A percentile compares a stretch with the other conserved stretches of the same genome.
phyloP scores from a whole-genome alignment of 2,888 invertebrate species.

The Clepsis dumicolana region DNA sequence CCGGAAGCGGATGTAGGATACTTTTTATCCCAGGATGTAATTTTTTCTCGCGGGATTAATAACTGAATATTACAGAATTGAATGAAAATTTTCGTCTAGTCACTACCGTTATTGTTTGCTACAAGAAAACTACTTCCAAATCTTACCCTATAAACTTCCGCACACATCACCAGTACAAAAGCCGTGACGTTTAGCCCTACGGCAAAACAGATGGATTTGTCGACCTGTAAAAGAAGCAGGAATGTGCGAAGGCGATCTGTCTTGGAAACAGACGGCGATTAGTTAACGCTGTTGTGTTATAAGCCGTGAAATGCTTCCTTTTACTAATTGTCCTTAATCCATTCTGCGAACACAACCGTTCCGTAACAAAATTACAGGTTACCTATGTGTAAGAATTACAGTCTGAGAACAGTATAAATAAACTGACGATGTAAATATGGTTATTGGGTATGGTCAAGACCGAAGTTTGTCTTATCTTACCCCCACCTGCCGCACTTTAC shows the following conservation, averaged over 20 bases:
- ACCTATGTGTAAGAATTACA: not conserved
- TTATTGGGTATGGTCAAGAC: too few relatives aligned
- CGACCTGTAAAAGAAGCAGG: conserved; percentile 61
- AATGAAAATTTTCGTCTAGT: too few relatives aligned
- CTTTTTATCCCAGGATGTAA: too few relatives aligned
- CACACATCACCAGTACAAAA: conserved; percentile 52
- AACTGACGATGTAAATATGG: too few relatives aligned
- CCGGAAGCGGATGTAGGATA: too few relatives aligned
- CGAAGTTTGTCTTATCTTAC: too few relatives aligned
- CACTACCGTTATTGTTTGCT: too few relatives aligned
- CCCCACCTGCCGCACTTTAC: too few relatives aligned
- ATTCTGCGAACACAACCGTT: conserved; percentile 50
- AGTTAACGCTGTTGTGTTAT: conserved; percentile 59
- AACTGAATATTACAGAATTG: too few relatives aligned
- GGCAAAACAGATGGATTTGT: conserved; percentile 55
- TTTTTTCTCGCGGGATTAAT: too few relatives aligned
- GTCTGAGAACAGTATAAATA: not conserved
- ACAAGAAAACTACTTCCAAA: conserved; percentile 15
- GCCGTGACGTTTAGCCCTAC: conserved; percentile 55
- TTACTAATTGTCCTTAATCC: conserved; percentile 68
- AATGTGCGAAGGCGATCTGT: conserved; percentile 69
- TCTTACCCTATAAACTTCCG: conserved; percentile 10
- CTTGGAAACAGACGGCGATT: conserved; percentile 57
- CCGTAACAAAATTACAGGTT: conserved; percentile 15
- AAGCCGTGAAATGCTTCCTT: conserved; percentile 61